Evolutionary conservation across 2,113 vertebrate species (phyloP).

Genomic region (Peromyscus leucopus): DNA sequence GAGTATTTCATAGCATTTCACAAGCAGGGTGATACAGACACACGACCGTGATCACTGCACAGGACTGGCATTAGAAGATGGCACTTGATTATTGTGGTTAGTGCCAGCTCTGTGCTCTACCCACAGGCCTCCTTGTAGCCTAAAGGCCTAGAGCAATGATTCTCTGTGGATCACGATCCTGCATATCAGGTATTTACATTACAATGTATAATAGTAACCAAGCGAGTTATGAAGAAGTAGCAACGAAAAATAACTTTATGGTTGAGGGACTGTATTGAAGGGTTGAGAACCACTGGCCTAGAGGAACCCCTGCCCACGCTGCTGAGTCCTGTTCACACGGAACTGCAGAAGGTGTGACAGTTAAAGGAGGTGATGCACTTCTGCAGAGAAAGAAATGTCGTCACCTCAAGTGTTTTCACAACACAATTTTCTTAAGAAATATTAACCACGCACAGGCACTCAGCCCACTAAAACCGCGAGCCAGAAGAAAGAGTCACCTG

Average conservation of each 20-base stretch:
- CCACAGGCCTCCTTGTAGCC: neutral
- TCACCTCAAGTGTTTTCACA: neutral
- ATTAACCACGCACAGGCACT: neutral
- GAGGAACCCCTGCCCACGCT: neutral
- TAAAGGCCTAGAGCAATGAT: no score
- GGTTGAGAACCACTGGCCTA: neutral
- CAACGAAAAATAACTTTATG: neutral
- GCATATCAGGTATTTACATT: neutral
- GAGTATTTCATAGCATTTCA: neutral
- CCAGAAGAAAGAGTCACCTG: neutral
- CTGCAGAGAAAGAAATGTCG: neutral
- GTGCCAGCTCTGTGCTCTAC: neutral
- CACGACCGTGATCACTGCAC: neutral
- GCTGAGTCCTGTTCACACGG: no score
- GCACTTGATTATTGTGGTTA: accelerated
- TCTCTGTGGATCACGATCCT: neutral
- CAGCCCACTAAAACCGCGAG: neutral
- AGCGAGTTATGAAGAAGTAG: neutral
- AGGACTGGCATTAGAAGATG: neutral
- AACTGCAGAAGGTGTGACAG: neutral
- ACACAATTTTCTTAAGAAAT: neutral
- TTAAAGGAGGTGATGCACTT: neutral
- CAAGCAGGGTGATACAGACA: neutral
- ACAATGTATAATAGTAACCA: neutral
- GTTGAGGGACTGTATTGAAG: no score